Evolutionary conservation across 1,140 invertebrate genomes (phyloP).

Genomic region (Drosophila tsacasi): DNA sequence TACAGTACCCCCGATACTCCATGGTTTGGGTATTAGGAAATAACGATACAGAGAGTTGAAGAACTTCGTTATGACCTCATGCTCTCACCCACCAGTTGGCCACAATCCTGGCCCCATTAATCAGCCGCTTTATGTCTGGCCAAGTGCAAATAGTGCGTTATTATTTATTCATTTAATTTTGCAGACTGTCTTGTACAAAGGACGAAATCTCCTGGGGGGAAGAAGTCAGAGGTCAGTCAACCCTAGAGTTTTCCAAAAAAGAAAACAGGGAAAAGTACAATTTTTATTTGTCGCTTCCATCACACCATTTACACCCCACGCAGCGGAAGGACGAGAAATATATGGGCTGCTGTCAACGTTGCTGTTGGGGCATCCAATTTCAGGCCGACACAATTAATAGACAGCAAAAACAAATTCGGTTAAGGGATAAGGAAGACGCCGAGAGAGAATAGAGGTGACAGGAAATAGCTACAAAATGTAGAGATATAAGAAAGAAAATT

Average conservation of each 20-base stretch:
- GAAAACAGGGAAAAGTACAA: conserved; percentile 32
- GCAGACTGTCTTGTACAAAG: conserved; percentile 26
- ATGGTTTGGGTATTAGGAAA: background rate
- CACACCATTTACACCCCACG: background rate
- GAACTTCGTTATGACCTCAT: conserved; percentile 23
- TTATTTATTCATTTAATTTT: conserved; percentile 80
- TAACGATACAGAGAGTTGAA: too few species aligned
- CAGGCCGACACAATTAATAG: conserved; percentile 55
- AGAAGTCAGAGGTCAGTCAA: conserved; percentile 64
- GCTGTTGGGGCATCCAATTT: conserved; percentile 45
- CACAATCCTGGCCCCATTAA: conserved; percentile 52
- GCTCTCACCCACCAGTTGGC: background rate
- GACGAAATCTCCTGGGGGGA: conserved; percentile 1
- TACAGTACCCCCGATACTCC: background rate
- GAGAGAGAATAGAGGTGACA: background rate
- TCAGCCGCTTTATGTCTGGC: conserved; percentile 61
- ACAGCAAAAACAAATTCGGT: conserved; percentile 25
- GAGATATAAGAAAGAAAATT: too few species aligned
- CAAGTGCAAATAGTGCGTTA: conserved; percentile 68
- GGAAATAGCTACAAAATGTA: background rate
- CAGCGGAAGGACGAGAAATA: conserved; percentile 26
- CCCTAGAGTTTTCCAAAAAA: conserved; percentile 7
- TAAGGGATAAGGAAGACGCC: conserved; percentile 26
- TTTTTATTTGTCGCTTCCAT: conserved; percentile 53
- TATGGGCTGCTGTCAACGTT: conserved; percentile 36